phyloP scores from a whole-genome alignment of 1,140 invertebrate genomes.

The Eriocheir sinensis region DNA sequence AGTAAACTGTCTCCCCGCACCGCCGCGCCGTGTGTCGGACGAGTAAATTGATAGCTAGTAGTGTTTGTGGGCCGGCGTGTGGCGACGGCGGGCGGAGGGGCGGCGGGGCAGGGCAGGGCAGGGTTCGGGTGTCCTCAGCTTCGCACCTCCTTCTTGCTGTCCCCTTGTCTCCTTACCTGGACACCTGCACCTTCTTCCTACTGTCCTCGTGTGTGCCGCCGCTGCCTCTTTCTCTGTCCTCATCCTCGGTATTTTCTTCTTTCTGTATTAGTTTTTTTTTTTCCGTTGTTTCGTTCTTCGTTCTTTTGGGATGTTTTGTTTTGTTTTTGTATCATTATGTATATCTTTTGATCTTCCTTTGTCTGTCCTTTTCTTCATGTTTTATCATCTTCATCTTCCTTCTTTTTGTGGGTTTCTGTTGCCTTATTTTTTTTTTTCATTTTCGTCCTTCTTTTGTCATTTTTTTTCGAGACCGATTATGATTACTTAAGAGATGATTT shows the following conservation, averaged over 20 bases:
- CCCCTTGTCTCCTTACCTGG: background rate
- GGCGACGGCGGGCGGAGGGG: background rate
- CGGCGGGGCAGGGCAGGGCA: background rate
- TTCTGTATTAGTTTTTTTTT: background rate
- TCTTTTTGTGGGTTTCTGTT: too few relatives aligned
- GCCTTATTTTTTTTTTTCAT: too few relatives aligned
- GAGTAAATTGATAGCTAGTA: constrained; percentile 59
- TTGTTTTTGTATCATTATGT: background rate
- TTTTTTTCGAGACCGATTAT: too few relatives aligned
- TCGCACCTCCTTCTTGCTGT: background rate
- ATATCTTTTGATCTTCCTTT: background rate
- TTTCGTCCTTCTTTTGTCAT: too few relatives aligned
- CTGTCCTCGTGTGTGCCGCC: background rate
- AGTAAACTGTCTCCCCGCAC: constrained; percentile 25
- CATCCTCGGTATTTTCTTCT: background rate
- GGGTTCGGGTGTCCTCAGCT: background rate
- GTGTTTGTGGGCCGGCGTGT: constrained; percentile 17
- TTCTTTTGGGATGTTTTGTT: background rate
- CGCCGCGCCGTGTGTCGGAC: constrained; percentile 16
- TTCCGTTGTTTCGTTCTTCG: background rate
- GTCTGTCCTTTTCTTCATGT: background rate
- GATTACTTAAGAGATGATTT: too few relatives aligned
- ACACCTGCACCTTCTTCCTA: background rate
- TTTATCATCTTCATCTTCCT: background rate
- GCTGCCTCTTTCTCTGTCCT: background rate